phyloP scores from a whole-genome alignment of 2,797 vertebrate species.

The Bradypodion pumilum region DNA sequence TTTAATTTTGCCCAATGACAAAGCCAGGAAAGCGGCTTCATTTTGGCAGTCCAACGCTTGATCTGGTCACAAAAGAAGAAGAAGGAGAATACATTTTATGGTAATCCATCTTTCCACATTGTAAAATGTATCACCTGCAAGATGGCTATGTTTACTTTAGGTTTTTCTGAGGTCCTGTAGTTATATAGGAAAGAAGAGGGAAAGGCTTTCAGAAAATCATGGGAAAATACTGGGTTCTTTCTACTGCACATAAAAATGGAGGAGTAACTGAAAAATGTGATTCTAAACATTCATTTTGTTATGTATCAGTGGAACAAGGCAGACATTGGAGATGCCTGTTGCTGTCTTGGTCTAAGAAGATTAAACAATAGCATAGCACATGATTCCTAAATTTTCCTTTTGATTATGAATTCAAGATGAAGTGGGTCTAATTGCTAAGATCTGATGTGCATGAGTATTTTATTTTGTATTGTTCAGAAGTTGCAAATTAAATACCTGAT shows the following conservation, averaged over 20 bases:
- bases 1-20: too few relatives aligned
- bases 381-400: too few relatives aligned
- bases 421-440: too few relatives aligned
- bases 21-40: too few relatives aligned
- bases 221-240: conserved; percentile 4
- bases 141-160: not conserved
- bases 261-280: not conserved
- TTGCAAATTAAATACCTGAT: not conserved
- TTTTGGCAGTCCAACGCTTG: too few relatives aligned
- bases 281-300: not conserved
- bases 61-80: too few relatives aligned
- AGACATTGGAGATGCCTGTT: not conserved
- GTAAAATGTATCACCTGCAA: not conserved
- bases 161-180: not conserved
- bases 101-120: not conserved
- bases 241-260: not conserved
- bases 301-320: not conserved
- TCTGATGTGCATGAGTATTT: not conserved
- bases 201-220: not conserved
- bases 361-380: too few relatives aligned
- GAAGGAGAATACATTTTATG: not conserved
- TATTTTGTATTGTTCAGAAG: not conserved
- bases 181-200: not conserved
- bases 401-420: not conserved
- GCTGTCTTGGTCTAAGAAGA: too few relatives aligned